phyloP scores from a whole-genome alignment of 2,797 vertebrate genomes.

The Peromyscus nudipes region DNA sequence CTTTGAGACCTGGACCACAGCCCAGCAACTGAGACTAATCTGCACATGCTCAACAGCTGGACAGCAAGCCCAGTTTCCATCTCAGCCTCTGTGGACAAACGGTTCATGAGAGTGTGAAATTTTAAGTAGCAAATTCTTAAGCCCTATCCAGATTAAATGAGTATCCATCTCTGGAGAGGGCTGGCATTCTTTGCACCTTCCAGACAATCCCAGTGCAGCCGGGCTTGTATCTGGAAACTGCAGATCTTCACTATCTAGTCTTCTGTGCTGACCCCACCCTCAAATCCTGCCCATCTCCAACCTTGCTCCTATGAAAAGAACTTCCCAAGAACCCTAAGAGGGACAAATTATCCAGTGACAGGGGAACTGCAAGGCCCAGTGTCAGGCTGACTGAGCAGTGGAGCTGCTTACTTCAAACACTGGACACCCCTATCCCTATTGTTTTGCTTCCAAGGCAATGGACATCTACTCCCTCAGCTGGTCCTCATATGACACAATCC shows the following conservation, averaged over 20 bases:
- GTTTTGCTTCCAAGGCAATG: not conserved
- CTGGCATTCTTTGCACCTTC: not conserved
- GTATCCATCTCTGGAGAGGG: not conserved
- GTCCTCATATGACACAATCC: slow-evolving; percentile 60
- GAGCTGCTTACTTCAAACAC: not conserved
- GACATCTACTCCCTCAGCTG: slow-evolving; percentile 59
- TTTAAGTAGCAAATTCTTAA: slow-evolving; percentile 38
- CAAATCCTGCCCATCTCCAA: not conserved
- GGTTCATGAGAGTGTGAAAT: not conserved
- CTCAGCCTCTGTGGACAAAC: not conserved
- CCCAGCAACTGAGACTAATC: not conserved
- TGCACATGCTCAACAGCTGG: not conserved
- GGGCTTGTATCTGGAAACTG: not conserved
- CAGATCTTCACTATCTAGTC: no score
- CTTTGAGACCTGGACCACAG: not conserved
- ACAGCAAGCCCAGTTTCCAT: not conserved
- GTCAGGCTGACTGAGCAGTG: not conserved
- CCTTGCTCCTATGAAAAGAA: not conserved
- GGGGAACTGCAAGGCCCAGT: not conserved
- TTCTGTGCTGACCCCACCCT: not conserved
- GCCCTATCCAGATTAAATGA: not conserved
- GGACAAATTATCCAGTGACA: not conserved
- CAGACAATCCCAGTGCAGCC: no score
- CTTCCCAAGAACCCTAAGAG: not conserved
- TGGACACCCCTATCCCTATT: not conserved